Base-by-base conservation (phyloP, 2,113 vertebrate genomes). In the Galeopterus variegatus region DNA sequence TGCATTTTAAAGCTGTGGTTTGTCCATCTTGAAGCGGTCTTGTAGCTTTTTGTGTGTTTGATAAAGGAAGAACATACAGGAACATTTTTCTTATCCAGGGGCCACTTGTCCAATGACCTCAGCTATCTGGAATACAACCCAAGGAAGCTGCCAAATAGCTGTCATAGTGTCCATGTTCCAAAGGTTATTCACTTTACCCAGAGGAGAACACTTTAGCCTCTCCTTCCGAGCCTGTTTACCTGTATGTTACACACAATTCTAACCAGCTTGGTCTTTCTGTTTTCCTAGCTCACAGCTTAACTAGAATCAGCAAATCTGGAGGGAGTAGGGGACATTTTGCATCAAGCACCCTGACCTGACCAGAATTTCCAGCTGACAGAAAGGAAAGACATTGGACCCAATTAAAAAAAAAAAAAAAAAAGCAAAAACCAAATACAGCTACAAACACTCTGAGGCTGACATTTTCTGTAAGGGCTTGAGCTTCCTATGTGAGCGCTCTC, bases 31-130 rank as follows among this genome's bases (percentile, higher is more conserved):
- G n/a, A 84, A 58, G 90, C 70, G 1, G 31, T 67, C 73, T 93
- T 52, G 15, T 65, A n/a, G 93, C n/a, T 93, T 18, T 76, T 72
- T 82, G 65, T 70, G 15, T 52, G 8, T 82, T 36, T 54, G 86
- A 69, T 58, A 81, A 90, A 75, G 83, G 86, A 69, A 80, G 83
- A 23, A 87, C 52, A 45, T 9, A 13, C 23, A n/a, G 69, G 70
- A 50, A 18, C 36, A 8, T 58, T 82, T 89, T 56, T 62, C 48
- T 93, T 80, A 72, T 54, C 77, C 65, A 13, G 33, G 93, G 73
- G 77, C 75, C 69, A 33, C 41, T 87, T 87, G 86, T 91, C 88
- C 36, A 8, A 14, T 91, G 84, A 93, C 93, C 62, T 89, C 93
- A 93, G 77, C 41, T 28, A n/a, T 88, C 56, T 86, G 94, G 90